These are phyloP conservation scores for Pomatostomus ruficeps DNA, from an alignment of 2,113 vertebrate species.

Conservation along the genomic window DNA sequence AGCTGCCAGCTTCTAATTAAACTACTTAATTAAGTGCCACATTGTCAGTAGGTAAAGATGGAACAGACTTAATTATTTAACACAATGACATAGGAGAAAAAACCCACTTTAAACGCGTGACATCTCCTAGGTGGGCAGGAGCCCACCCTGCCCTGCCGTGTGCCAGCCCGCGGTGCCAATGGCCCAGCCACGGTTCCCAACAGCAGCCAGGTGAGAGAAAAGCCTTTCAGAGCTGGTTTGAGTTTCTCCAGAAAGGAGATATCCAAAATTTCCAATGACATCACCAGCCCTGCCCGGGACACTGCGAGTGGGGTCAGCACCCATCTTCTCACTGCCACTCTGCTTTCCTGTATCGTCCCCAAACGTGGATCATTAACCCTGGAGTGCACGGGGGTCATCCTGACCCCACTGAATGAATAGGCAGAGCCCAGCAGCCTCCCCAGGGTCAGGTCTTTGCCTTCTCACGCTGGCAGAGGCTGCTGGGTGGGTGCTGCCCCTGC, in stretches of 20 bases:
- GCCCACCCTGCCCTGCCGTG: neutral
- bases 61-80: constrained; percentile 54
- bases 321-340: rapidly evolving
- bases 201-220: neutral
- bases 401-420: neutral
- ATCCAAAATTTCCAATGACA: neutral
- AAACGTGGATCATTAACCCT: neutral
- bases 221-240: neutral
- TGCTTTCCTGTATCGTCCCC: rapidly evolving
- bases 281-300: rapidly evolving
- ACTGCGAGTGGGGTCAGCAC: neutral
- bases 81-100: constrained; percentile 27
- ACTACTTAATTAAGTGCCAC: constrained; percentile 67
- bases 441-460: neutral
- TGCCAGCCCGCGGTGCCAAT: neutral
- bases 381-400: neutral
- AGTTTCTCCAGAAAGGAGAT: neutral
- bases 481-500: neutral
- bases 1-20: constrained; percentile 69
- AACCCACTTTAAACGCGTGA: neutral
- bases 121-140: neutral
- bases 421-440: neutral
- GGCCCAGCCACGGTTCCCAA: neutral
- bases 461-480: neutral
- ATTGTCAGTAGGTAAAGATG: constrained; percentile 52